Evolutionary conservation across 2,113 vertebrate species (phyloP).

Genomic region (Otis tarda): DNA sequence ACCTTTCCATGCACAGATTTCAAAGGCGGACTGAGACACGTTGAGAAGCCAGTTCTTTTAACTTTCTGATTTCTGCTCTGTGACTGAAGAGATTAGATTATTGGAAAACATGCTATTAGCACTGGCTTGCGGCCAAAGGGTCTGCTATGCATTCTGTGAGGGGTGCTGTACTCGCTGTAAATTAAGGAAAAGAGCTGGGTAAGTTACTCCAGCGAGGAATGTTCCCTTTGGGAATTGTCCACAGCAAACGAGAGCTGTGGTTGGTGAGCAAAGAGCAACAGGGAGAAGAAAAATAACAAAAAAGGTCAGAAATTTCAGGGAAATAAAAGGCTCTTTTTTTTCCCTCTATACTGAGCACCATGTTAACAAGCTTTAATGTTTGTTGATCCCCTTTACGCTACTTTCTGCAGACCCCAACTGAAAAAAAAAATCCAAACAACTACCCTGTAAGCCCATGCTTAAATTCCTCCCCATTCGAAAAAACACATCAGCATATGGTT

Average conservation of each 20-base stretch:
- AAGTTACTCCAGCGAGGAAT: slow-evolving; percentile 6
- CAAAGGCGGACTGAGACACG: neutral
- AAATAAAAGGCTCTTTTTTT: slow-evolving; percentile 29
- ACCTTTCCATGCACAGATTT: neutral
- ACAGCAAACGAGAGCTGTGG: slow-evolving; percentile 23
- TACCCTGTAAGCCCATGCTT: neutral
- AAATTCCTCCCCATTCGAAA: neutral
- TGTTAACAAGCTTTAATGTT: slow-evolving; percentile 16
- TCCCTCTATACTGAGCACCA: neutral
- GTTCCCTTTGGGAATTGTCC: slow-evolving; percentile 54
- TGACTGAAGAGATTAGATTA: slow-evolving; percentile 52
- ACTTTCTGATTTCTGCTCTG: slow-evolving; percentile 39
- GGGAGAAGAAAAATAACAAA: slow-evolving; percentile 55
- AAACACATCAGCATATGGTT: slow-evolving; percentile 20
- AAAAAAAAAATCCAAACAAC: neutral
- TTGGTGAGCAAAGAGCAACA: slow-evolving; percentile 22
- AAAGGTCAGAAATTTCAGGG: slow-evolving; percentile 47
- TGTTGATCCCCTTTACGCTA: neutral
- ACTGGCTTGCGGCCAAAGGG: slow-evolving; percentile 26
- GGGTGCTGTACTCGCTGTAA: slow-evolving; percentile 23
- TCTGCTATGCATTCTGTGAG: slow-evolving; percentile 35
- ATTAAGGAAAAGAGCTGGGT: slow-evolving; percentile 34
- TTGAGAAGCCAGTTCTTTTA: slow-evolving; percentile 29
- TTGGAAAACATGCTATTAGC: slow-evolving; percentile 51
- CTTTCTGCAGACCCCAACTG: neutral